phyloP scores from a whole-genome alignment of 2,797 vertebrate species.

The Avahi laniger region DNA sequence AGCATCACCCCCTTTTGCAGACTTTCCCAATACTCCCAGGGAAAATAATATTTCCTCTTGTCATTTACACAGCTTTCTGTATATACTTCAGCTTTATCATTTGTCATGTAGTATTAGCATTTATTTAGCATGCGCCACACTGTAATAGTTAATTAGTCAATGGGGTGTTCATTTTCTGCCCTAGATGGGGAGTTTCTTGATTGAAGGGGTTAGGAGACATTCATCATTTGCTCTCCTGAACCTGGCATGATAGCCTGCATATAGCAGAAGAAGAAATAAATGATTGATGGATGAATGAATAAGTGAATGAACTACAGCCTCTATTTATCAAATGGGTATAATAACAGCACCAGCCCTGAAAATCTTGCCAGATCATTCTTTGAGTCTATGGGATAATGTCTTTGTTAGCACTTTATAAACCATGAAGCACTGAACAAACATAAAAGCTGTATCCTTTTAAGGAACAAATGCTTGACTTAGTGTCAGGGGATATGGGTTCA shows the following conservation, averaged over 20 bases:
- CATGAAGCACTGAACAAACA: not conserved
- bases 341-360: not conserved
- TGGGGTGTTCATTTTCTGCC: not conserved
- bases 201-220: not conserved
- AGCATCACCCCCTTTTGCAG: fast-evolving
- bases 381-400: not conserved
- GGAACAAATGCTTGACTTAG: not conserved
- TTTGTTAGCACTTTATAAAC: not conserved
- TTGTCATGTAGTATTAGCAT: not conserved
- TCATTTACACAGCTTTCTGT: not conserved
- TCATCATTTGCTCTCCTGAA: not conserved
- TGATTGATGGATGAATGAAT: not conserved
- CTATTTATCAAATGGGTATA: not conserved
- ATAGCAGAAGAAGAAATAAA: not conserved
- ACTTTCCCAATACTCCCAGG: not conserved
- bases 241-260: not conserved
- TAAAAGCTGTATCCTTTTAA: not conserved
- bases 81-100: not conserved
- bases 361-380: not conserved
- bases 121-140: not conserved
- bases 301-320: not conserved
- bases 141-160: not conserved
- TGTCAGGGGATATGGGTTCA: not conserved
- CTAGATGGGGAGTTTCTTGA: not conserved
- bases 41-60: not conserved